phyloP scores from a whole-genome alignment of 2,888 invertebrate genomes.

The Cremastinae sp. region DNA sequence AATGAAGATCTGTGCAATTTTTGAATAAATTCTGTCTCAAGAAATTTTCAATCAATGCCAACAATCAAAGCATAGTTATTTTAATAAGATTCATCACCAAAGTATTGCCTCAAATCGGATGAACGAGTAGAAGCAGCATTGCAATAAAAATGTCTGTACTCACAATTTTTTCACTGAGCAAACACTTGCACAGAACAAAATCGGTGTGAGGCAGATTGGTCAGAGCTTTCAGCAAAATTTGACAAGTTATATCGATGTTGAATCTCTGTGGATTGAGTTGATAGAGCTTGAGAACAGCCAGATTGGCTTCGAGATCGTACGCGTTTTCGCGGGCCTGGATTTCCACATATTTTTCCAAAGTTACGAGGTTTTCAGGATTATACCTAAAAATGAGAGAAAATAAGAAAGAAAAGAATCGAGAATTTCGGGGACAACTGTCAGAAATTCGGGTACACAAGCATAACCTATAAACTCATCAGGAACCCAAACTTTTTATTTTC shows the following conservation, averaged over 20 bases:
- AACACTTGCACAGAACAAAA: slow-evolving; percentile 98
- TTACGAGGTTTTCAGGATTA: slow-evolving; percentile 96
- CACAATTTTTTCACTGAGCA: slow-evolving; percentile 90
- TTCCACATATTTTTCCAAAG: slow-evolving; percentile 95
- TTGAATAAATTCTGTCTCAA: no score
- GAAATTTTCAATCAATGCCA: no score
- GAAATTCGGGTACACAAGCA: not conserved
- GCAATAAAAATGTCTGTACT: slow-evolving; percentile 61
- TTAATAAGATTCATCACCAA: not conserved
- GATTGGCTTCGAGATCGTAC: slow-evolving; percentile 98
- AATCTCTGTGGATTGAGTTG: slow-evolving; percentile 96
- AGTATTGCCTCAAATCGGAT: not conserved
- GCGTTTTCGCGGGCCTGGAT: slow-evolving; percentile 95
- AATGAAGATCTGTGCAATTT: no score
- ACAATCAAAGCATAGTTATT: no score
- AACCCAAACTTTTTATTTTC: not conserved
- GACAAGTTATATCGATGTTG: slow-evolving; percentile 91
- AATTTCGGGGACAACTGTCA: not conserved
- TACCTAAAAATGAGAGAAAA: slow-evolving; percentile 85
- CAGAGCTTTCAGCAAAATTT: slow-evolving; percentile 96
- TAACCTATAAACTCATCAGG: slow-evolving; percentile 39
- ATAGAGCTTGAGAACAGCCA: slow-evolving; percentile 97
- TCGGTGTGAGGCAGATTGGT: slow-evolving; percentile 99
- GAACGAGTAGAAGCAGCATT: not conserved
- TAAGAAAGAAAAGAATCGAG: not conserved